Evolutionary conservation across 2,888 invertebrate species (phyloP).

Genomic region (Amiota communis): DNA sequence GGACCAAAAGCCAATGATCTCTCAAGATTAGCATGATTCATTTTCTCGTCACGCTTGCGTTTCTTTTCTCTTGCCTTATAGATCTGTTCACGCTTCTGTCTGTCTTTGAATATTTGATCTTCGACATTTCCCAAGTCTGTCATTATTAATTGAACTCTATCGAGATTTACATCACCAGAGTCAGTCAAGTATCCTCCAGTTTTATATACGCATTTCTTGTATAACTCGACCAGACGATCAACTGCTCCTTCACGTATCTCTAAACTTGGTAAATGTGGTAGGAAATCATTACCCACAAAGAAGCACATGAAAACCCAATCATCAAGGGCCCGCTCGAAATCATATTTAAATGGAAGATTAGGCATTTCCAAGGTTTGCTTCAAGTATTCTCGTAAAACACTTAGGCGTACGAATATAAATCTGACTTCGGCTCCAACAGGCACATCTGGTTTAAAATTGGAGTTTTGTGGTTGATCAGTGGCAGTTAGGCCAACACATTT

Average conservation of each 20-base stretch:
- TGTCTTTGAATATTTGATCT: constrained; percentile 95
- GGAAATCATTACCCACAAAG: constrained; percentile 98
- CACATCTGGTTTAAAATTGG: constrained; percentile 73
- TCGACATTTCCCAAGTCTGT: constrained; percentile 93
- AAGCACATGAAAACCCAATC: constrained; percentile 99
- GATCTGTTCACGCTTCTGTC: constrained; percentile 88
- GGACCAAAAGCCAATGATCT: constrained; percentile 85
- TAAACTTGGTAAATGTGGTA: constrained; percentile 97
- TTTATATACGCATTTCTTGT: constrained; percentile 94
- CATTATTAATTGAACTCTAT: constrained; percentile 95
- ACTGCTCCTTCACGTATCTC: constrained; percentile 98
- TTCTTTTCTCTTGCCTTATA: constrained; percentile 87
- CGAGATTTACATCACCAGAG: constrained; percentile 93
- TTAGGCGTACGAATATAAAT: constrained; percentile 94
- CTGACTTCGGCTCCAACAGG: constrained; percentile 83
- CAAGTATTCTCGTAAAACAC: constrained; percentile 93
- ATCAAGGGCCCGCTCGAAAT: constrained; percentile 95
- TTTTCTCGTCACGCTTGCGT: constrained; percentile 76
- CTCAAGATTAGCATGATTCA: constrained; percentile 82
- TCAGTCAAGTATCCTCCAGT: constrained; percentile 97
- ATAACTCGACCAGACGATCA: constrained; percentile 91
- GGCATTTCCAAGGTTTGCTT: constrained; percentile 92
- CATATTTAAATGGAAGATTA: constrained; percentile 92
- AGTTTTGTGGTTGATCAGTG: constrained; percentile 73
- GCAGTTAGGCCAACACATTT: constrained; percentile 87